Conservation (phyloP, 2,113 vertebrate genomes). For the Galemys pyrenaicus region DNA sequence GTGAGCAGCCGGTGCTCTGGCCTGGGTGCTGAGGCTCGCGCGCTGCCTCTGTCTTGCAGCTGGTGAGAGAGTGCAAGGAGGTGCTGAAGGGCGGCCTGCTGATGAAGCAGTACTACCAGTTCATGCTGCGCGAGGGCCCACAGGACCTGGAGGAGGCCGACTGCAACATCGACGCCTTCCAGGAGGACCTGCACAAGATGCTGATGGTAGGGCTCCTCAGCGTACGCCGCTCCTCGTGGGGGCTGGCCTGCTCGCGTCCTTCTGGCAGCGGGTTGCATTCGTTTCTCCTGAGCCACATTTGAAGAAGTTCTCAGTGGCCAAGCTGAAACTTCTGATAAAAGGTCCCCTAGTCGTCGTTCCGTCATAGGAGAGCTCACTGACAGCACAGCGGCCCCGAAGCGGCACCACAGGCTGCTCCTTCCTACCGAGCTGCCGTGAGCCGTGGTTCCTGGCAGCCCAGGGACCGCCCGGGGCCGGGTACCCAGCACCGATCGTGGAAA, state of each 20-base stretch:
- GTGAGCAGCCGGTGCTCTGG: not conserved
- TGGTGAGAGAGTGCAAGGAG: constrained; percentile 98
- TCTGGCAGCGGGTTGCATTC: not conserved
- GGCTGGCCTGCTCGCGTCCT: too few species aligned
- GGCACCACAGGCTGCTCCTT: not conserved
- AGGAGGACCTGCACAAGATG: constrained; percentile 99
- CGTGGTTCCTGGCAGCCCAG: not conserved
- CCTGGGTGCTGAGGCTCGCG: not conserved
- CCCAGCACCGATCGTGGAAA: fast-evolving
- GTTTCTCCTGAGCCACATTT: not conserved
- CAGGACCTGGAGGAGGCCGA: constrained; percentile 88
- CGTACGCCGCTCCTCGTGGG: too few species aligned
- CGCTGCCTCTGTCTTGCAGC: constrained; percentile 84
- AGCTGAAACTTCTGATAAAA: not conserved
- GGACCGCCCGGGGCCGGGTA: not conserved
- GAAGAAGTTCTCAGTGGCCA: not conserved
- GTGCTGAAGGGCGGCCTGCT: constrained; percentile 97
- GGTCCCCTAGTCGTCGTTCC: not conserved
- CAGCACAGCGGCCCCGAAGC: not conserved
- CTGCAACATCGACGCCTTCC: constrained; percentile 97
- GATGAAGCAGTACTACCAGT: constrained; percentile 99
- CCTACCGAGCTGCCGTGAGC: fast-evolving
- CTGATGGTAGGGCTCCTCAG: constrained; percentile 95
- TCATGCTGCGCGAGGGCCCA: constrained; percentile 93
- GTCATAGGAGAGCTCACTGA: not conserved